These are phyloP conservation scores for Thamnophis sirtalis DNA, from an alignment of 2,113 vertebrate species.

Conservation along the genomic window DNA sequence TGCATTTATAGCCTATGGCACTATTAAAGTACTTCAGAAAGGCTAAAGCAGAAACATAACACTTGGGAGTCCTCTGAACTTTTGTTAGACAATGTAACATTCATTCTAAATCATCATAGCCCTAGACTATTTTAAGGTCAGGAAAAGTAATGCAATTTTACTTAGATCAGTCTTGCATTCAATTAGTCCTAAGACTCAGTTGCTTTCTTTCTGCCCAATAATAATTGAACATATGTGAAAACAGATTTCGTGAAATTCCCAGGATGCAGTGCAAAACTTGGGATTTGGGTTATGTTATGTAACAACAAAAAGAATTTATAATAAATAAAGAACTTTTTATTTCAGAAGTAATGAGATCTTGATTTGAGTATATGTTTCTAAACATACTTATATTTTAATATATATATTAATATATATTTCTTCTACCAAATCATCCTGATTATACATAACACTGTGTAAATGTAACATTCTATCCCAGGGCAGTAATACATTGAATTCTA, in stretches of 20 bases:
- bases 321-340: not conserved
- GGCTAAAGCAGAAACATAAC: not conserved
- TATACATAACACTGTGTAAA: not conserved
- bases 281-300: rapidly evolving
- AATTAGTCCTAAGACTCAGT: conserved; percentile 11
- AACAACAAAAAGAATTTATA: not conserved
- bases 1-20: not conserved
- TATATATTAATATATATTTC: not conserved
- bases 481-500: no score
- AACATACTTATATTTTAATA: not conserved
- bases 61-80: not conserved
- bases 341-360: not conserved
- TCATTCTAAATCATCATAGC: conserved; percentile 22
- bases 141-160: conserved; percentile 41
- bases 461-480: no score
- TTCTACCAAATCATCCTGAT: not conserved
- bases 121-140: conserved; percentile 46
- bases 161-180: conserved; percentile 9
- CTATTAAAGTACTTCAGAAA: not conserved
- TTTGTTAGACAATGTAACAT: conserved; percentile 14
- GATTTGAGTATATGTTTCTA: not conserved
- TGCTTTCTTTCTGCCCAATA: conserved; percentile 4
- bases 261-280: not conserved
- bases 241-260: not conserved
- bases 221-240: not conserved